Percentiles rank a stretch among this genome's conserved stretches.
Conservation (phyloP, 2,797 vertebrate species). For the Phataginus tricuspis region DNA sequence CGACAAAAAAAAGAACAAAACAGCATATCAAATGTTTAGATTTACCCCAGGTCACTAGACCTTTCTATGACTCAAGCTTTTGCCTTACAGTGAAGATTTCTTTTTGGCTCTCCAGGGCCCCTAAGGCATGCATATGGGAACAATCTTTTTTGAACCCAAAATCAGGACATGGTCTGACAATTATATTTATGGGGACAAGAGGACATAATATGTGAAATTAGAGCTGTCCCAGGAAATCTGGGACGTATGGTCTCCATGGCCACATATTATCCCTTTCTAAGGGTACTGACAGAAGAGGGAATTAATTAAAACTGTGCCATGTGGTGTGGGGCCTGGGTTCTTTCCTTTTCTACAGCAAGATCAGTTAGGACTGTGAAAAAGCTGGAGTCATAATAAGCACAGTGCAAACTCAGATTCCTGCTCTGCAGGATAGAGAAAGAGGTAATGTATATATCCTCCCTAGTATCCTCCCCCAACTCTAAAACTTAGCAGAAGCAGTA, state of each 20-base stretch:
- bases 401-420: slow-evolving; percentile 34
- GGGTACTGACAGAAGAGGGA: slow-evolving; percentile 32
- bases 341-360: slow-evolving; percentile 61
- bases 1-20: neutral
- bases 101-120: slow-evolving; percentile 37
- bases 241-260: slow-evolving; percentile 49
- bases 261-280: slow-evolving; percentile 65
- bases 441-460: neutral
- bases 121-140: slow-evolving; percentile 74
- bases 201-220: slow-evolving; percentile 71
- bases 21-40: slow-evolving; percentile 48
- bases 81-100: slow-evolving; percentile 46
- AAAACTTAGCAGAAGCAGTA: neutral
- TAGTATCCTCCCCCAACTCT: neutral
- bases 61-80: slow-evolving; percentile 47
- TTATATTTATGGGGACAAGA: slow-evolving; percentile 73
- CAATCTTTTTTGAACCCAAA: slow-evolving; percentile 69
- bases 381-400: neutral
- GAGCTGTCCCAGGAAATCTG: slow-evolving; percentile 59
- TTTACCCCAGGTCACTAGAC: neutral
- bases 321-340: slow-evolving; percentile 52
- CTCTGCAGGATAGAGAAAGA: neutral
- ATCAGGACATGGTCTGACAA: slow-evolving; percentile 64
- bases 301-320: slow-evolving; percentile 62
- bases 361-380: slow-evolving; percentile 47